Evolutionary conservation across 2,113 vertebrate genomes (phyloP), one percentile per base, ranked within the genome.

Genomic region (Mus musculus): DNA sequence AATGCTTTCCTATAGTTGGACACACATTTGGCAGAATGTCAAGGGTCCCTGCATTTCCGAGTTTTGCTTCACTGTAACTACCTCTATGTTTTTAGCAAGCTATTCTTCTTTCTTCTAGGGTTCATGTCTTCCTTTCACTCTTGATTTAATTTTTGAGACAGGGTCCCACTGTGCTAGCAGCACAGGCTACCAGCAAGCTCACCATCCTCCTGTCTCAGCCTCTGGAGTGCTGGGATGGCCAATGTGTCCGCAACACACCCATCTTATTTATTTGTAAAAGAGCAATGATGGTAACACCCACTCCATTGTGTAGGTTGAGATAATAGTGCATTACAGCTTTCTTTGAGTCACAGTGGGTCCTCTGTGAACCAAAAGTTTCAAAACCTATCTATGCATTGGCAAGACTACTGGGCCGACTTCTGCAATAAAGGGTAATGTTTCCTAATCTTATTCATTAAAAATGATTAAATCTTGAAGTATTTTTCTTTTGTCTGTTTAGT

Each of bases 251-350:
- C 11, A 49, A 42, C 10, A 24, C 28, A 49, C 28, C 59, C 30
- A n/a, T 30, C 9, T 73, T 65, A 46, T 69, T 96, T 26, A 88
- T 88, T 86, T 89, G 33, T 86, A 13, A 87, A 96, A 86, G 19
- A 14, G 65, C 63, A 67, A 61, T 72, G 42, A 61, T 3, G 75
- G 24, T 26, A 13, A 20, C 46, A 20, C n/a, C 20, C 42, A 16
- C 30, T 87, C 22, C 90, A 14, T 85, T 28, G 4, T 90, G 42
- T 87, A 81, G 5, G 16, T 95, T 90, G 67, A 86, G 7, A 86
- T 56, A 46, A 82, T 86, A 8, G 71, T 42, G 10, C 46, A 73
- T 54, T 42, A 42, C 67, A 33, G 67, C 94, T 90, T 91, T 69
- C 39, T 88, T 52, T 56, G 30, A 63, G 39, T 36, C 17, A 33